Conservation (phyloP, 1,140 invertebrate genomes). For the Bombus affinis region DNA sequence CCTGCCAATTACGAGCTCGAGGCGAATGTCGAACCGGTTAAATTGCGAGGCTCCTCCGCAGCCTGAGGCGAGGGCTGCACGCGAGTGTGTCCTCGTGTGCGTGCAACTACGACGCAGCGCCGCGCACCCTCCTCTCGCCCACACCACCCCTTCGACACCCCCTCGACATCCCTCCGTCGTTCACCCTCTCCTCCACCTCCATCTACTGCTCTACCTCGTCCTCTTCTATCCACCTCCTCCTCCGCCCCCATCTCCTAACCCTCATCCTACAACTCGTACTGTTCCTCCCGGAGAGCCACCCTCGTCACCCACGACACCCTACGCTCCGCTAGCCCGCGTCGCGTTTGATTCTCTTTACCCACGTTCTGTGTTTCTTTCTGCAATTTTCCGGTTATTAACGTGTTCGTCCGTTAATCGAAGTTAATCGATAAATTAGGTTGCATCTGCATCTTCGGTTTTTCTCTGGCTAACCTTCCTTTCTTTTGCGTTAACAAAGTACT, state of each 20-base stretch:
- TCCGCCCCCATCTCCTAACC: background rate
- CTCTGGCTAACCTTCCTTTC: background rate
- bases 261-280: slow-evolving; percentile 18
- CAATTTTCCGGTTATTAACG: slow-evolving; percentile 55
- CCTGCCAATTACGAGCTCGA: slow-evolving; percentile 78
- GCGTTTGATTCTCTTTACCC: slow-evolving; percentile 53
- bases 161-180: background rate
- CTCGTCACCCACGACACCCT: slow-evolving; percentile 37
- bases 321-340: slow-evolving; percentile 39
- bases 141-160: background rate
- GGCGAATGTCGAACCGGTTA: slow-evolving; percentile 72
- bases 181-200: background rate
- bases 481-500: background rate
- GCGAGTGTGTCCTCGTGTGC: slow-evolving; percentile 67
- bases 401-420: slow-evolving; percentile 36
- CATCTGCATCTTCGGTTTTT: background rate
- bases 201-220: background rate
- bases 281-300: slow-evolving; percentile 13
- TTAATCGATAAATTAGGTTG: slow-evolving; percentile 30
- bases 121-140: background rate
- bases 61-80: slow-evolving; percentile 68
- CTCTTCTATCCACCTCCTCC: slow-evolving; percentile 19
- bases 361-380: slow-evolving; percentile 43
- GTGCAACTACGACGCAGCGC: slow-evolving; percentile 61
- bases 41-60: slow-evolving; percentile 71